Evolutionary conservation across 92 coral and sea anemone species (phyloP).

Genomic region (Zoanthus sociatus): DNA sequence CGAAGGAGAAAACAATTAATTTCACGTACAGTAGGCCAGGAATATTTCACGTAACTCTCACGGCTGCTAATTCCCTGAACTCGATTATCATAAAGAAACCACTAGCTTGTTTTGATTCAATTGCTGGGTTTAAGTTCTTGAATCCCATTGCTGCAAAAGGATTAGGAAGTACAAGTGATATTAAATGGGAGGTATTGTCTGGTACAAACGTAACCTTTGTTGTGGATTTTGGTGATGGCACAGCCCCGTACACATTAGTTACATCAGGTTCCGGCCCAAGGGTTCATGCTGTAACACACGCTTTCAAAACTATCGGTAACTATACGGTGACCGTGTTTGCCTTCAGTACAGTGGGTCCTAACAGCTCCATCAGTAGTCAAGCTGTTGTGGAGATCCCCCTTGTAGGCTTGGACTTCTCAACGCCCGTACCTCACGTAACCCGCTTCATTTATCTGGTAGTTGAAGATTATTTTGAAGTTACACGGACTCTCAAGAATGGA

Average conservation of each 20-base stretch:
- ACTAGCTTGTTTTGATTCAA: conserved; percentile 67
- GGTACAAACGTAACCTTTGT: conserved; percentile 88
- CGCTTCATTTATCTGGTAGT: conserved; percentile 73
- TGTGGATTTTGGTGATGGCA: conserved; percentile 89
- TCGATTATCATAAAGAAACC: conserved; percentile 37
- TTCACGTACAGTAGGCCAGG: conserved; percentile 72
- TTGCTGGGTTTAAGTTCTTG: conserved; percentile 66
- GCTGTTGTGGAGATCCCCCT: conserved; percentile 89
- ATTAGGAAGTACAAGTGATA: conserved; percentile 65
- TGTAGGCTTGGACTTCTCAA: conserved; percentile 66
- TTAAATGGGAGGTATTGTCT: conserved; percentile 73
- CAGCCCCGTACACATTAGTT: conserved; percentile 43
- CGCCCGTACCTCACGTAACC: conserved; percentile 69
- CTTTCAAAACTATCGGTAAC: conserved; percentile 79
- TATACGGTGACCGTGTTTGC: conserved; percentile 80
- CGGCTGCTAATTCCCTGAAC: conserved; percentile 83
- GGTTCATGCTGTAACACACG: conserved; percentile 56
- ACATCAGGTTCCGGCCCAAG: conserved; percentile 58
- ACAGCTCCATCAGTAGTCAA: conserved; percentile 67
- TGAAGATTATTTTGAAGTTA: conserved; percentile 66
- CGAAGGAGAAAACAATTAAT: conserved; percentile 40
- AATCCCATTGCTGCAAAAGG: conserved; percentile 76
- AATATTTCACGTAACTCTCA: conserved; percentile 61
- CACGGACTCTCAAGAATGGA: conserved; percentile 64
- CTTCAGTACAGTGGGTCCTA: conserved; percentile 81